phyloP scores from a whole-genome alignment of 2,113 vertebrate genomes.

The Eclectus roratus region DNA sequence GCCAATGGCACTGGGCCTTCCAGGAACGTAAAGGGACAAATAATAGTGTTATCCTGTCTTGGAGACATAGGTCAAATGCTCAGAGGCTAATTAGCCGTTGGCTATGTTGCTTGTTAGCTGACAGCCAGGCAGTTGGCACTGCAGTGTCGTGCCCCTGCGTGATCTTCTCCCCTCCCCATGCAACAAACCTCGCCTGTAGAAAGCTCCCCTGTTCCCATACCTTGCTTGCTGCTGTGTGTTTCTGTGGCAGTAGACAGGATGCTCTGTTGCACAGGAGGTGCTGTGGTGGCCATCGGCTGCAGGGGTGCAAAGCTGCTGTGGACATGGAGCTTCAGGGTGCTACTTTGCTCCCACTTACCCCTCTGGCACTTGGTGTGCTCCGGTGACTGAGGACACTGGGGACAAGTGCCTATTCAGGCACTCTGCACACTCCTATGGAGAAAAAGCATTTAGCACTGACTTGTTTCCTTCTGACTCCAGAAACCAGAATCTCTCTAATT shows the following conservation, averaged over 20 bases:
- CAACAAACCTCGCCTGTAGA: background rate
- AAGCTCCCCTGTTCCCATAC: background rate
- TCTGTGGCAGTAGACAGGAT: background rate
- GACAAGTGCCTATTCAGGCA: background rate
- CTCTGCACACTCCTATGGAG: background rate
- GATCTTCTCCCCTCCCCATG: background rate
- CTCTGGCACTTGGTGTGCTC: background rate
- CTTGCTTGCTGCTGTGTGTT: background rate
- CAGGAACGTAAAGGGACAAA: background rate
- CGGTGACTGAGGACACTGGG: background rate
- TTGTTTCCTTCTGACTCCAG: background rate
- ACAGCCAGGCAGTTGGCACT: background rate
- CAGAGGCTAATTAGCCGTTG: background rate
- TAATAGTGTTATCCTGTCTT: background rate
- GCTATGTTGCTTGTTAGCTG: background rate
- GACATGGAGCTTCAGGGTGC: background rate
- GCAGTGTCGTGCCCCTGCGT: background rate
- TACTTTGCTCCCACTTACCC: background rate
- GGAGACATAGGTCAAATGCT: background rate
- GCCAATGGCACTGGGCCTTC: constrained; percentile 6
- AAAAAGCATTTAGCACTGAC: background rate
- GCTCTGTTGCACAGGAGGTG: background rate
- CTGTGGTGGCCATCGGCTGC: background rate
- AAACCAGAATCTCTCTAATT: background rate
- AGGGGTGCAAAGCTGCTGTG: background rate